Evolutionary conservation across 2,888 invertebrate species (phyloP).

Genomic region (Hololepta plana): DNA sequence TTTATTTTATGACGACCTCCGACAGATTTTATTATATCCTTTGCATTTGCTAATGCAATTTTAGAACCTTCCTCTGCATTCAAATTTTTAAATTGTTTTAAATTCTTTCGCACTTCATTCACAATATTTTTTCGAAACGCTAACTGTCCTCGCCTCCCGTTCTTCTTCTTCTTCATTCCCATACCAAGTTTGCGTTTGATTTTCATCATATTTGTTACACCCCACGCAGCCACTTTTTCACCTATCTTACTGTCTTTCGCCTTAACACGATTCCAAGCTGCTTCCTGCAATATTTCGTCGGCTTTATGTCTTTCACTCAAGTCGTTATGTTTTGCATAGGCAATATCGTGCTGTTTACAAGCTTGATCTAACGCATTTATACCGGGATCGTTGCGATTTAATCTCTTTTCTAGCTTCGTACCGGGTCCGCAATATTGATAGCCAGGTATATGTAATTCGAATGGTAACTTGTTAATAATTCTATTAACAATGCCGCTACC

Average conservation of each 20-base stretch:
- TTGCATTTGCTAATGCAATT: conserved; percentile 6
- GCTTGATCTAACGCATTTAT: conserved; percentile 17
- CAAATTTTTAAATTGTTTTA: background rate
- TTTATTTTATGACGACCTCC: conserved; percentile 7
- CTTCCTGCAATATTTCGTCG: conserved; percentile 17
- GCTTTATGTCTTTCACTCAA: conserved; percentile 16
- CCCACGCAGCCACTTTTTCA: conserved; percentile 16
- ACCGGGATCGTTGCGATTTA: conserved; percentile 18
- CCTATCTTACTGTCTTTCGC: conserved; percentile 15
- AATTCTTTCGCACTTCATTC: background rate
- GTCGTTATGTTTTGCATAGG: conserved; percentile 12
- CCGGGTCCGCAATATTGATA: conserved; percentile 14
- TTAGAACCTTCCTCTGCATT: conserved; percentile 4
- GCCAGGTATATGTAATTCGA: conserved; percentile 13
- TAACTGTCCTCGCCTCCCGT: conserved; percentile 4
- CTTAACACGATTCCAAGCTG: conserved; percentile 15
- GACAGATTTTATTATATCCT: conserved; percentile 3
- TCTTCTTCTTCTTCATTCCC: conserved; percentile 9
- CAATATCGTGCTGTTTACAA: conserved; percentile 19
- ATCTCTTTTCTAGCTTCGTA: conserved; percentile 14
- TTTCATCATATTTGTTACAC: conserved; percentile 17
- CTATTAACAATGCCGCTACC: conserved; percentile 11
- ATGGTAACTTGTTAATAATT: conserved; percentile 13
- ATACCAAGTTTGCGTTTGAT: conserved; percentile 16
- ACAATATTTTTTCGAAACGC: background rate